Evolutionary conservation across 2,888 invertebrate species (phyloP).

Genomic region (Chrysolina haemoptera): DNA sequence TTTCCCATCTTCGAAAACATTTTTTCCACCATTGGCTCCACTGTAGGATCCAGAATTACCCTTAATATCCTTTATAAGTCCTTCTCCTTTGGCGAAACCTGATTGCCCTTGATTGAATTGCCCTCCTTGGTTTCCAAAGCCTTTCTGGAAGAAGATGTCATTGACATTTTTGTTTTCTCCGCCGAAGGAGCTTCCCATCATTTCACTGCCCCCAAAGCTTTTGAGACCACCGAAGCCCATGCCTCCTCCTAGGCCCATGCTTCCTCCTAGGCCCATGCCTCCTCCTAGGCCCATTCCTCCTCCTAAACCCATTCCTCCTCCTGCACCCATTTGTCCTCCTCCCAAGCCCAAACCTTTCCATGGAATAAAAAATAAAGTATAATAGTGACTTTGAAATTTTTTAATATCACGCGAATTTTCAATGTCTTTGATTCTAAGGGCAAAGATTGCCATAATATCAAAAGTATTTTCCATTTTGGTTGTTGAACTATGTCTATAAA

Average conservation of each 20-base stretch:
- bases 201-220: constrained; percentile 49
- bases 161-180: constrained; percentile 46
- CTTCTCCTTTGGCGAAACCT: constrained; percentile 70
- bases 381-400: neutral
- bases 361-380: neutral
- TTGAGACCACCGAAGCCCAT: constrained; percentile 55
- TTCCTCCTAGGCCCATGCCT: constrained; percentile 28
- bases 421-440: too few relatives aligned
- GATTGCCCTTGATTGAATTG: constrained; percentile 40
- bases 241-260: constrained; percentile 39
- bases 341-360: neutral
- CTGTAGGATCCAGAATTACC: constrained; percentile 72
- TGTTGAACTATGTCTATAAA: too few relatives aligned
- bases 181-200: constrained; percentile 37
- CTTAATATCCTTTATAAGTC: constrained; percentile 65
- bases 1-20: constrained; percentile 74
- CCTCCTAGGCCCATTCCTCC: constrained; percentile 28
- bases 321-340: constrained; percentile 23
- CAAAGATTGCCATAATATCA: too few relatives aligned
- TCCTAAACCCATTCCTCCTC: constrained; percentile 20
- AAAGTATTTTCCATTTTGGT: neutral
- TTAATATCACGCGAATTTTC: too few relatives aligned
- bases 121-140: constrained; percentile 40
- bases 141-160: constrained; percentile 44
- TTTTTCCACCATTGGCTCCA: constrained; percentile 74